Base-by-base conservation (phyloP, 2,113 vertebrate species). In the Nycticebus coucang region DNA sequence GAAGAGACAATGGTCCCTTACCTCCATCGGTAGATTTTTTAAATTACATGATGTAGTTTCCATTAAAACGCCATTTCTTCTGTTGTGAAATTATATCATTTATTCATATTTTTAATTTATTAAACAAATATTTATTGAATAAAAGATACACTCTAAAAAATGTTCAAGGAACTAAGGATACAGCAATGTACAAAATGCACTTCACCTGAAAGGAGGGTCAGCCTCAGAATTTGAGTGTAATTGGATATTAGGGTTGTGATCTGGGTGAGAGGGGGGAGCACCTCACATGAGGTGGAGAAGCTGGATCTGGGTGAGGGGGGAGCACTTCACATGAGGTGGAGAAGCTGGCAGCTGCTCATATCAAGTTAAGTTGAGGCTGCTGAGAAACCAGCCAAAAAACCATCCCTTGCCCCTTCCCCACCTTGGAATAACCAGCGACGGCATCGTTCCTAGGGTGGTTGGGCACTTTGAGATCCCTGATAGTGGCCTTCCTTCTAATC, bases 11-110 rank as follows among this genome's bases (percentile, higher is more conserved):
- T 7, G 26, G 50, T 89, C 89, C 74, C 37, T 45, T 69, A 50
- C 15, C 91, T 45, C 82, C 80, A 83, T 87, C 68, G 85, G n/a
- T 72, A 91, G 79, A 80, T 50, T 89, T 55, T 88, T 93, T 71
- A 80, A 93, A 87, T 89, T 66, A 64, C 91, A 17, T 96, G 97
- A 93, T 97, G 94, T 97, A 91, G 94, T 93, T 97, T 97, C 87
- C 53, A 74, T 96, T 97, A 95, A 94, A 97, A 95, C 83, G 66
- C 37, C 79, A 96, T 94, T 94, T 94, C 37, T 96, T 94, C 69
- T 96, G 14, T 66, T 83, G 55, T 91, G 80, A 97, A 96, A 96
- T 96, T 91, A 84, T 82, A 84, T 80, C 53, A 95, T 92, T 95
- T 91, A 83, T 93, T 96, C 93, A 78, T 81, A 91, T 92, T 95